phyloP scores from a whole-genome alignment of 2,797 vertebrate genomes.

The Coregonus sp. region DNA sequence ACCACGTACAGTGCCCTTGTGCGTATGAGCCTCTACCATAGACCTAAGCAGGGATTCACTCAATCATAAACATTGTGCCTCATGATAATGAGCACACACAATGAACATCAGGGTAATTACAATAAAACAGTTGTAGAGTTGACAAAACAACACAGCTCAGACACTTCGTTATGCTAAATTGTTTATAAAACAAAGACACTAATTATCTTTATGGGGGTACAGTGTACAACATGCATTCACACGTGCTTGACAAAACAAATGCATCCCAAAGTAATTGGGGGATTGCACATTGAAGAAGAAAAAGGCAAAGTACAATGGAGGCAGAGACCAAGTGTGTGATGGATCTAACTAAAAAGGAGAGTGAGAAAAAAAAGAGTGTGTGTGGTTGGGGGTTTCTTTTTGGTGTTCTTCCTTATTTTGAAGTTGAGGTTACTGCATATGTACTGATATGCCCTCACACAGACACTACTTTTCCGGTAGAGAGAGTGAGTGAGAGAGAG shows the following conservation, averaged over 20 bases:
- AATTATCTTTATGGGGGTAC: too few species aligned
- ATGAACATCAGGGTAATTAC: too few species aligned
- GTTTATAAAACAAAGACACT: too few species aligned
- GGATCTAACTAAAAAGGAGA: slow-evolving; percentile 16
- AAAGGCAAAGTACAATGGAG: not conserved
- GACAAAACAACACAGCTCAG: too few species aligned
- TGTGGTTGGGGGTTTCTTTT: not conserved
- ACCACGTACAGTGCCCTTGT: not conserved
- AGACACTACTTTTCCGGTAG: slow-evolving; percentile 58
- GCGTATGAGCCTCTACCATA: slow-evolving; percentile 2
- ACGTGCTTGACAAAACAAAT: too few species aligned
- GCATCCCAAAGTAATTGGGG: too few species aligned
- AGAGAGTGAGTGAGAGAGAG: too few species aligned
- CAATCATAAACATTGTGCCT: not conserved
- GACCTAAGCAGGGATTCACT: not conserved
- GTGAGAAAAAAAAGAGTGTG: slow-evolving; percentile 14
- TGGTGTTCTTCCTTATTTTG: slow-evolving; percentile 56
- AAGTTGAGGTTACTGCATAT: slow-evolving; percentile 62
- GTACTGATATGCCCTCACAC: slow-evolving; percentile 43
- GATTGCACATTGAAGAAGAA: not conserved
- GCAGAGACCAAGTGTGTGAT: not conserved
- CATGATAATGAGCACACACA: too few species aligned
- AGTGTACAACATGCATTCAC: too few species aligned
- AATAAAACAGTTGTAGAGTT: too few species aligned
- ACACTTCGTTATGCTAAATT: not conserved